Percentiles rank a stretch among this genome's conserved stretches.
These are phyloP conservation scores for Ylistrum balloti DNA, from an alignment of 1,140 invertebrate species.

Conservation along the genomic window DNA sequence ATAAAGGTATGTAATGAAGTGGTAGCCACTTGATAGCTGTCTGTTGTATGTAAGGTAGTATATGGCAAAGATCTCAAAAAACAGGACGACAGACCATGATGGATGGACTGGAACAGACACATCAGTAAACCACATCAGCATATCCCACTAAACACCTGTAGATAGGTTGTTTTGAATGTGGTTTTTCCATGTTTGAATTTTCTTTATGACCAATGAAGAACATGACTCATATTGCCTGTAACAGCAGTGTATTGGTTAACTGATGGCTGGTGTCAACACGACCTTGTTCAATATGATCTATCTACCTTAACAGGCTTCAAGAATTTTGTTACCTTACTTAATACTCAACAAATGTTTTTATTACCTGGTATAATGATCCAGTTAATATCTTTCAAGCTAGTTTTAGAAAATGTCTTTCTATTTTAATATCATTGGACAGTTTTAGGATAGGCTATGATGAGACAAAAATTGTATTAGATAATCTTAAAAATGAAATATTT, in stretches of 20 bases:
- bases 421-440: too few relatives aligned
- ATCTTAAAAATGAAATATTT: too few relatives aligned
- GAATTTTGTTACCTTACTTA: not conserved
- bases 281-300: not conserved
- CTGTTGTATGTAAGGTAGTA: not conserved
- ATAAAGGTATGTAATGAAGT: not conserved
- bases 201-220: slow-evolving; percentile 2
- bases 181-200: slow-evolving; percentile 8
- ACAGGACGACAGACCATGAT: too few relatives aligned
- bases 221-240: not conserved
- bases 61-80: not conserved
- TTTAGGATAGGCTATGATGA: too few relatives aligned
- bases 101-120: too few relatives aligned
- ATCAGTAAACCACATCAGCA: too few relatives aligned
- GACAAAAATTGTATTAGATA: too few relatives aligned
- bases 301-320: not conserved
- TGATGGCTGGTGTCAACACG: not conserved
- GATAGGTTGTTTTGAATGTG: not conserved
- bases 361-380: too few relatives aligned
- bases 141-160: not conserved
- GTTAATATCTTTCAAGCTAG: too few relatives aligned
- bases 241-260: not conserved
- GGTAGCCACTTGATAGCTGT: not conserved
- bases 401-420: too few relatives aligned
- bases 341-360: not conserved